Base-by-base conservation (phyloP, 2,888 invertebrate species). In the Trissoscelio sp. region DNA sequence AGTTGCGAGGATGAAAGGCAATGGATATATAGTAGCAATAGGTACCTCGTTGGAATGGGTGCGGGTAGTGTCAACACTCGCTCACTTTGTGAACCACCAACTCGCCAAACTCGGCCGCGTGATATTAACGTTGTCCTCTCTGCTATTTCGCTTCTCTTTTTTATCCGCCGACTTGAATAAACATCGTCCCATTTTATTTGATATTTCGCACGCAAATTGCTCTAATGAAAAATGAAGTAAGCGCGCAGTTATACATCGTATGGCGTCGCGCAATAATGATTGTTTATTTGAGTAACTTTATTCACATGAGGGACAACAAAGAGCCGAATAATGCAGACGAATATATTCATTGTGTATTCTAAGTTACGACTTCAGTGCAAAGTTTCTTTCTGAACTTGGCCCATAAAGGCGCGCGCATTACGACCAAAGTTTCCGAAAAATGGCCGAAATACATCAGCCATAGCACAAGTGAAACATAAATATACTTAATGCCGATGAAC, bases 41-140 rank as follows among this genome's bases (percentile, higher is more conserved):
- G 78, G 81, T 64, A 31, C 67, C 73, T 81, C 80, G 73, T 81
- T n/a, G 87, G 87, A 89, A 88, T 84, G 58, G n/a, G 87, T 88
- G 87, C 86, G 88, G 87, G 87, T 83, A 89, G 88, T 90, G 89
- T 90, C 90, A 90, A 90, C 89, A 90, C 87, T 89, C 89, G 89
- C 88, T 89, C 90, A 90, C 90, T 90, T 90, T 90, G 90, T 90
- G 90, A 87, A 87, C 87, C 86, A 85, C 87, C 87, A 86, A 88
- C 89, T 88, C 88, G 87, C 86, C 87, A 86, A 88, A 88, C 87
- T 85, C 87, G 86, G 85, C 86, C 85, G 85, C 87, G 88, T 87
- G 88, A 89, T 89, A 89, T 89, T 89, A 89, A 89, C 89, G 88
- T 89, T 89, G 87, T 87, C 86, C 84, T 82, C 72, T 69, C 84